Base-by-base conservation (phyloP, 1,140 invertebrate genomes). In the Nilaparvata lugens region DNA sequence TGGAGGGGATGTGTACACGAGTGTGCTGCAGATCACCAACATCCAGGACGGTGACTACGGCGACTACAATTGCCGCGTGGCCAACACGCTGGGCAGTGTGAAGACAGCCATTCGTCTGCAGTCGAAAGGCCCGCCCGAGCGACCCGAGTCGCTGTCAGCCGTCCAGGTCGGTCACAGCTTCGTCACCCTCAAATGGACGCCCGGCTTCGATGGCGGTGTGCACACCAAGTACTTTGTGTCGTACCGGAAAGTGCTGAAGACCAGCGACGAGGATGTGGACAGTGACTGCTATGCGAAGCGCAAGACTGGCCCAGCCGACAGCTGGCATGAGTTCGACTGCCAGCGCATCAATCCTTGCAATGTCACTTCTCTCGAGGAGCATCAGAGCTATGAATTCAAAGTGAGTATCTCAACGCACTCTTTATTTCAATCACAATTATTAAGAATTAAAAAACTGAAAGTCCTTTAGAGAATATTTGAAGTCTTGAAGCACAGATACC, bases 191-290 rank as follows among this genome's bases (percentile, higher is more conserved):
- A 78, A 80, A 31, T 95, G 91, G 91, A 84, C 88, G 64, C 82
- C 89, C 1, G 92, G 91, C 0, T 96, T 95, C 69, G 89, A 95
- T 73, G 93, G 93, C 0, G 92, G 92, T 0, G 70, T 91, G 31
- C 80, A 82, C 13, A 94, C 90, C 0, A 91, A 91, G 68, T 93
- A 89, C 72, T 89, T 89, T 65, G 87, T 93, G 5, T 82, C 81
- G 7, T 89, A 89, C 69, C 80, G 83, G 52, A 79, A 85, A 24
- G 80, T 86, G 0, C 77, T 2, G 71, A 78, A 2, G 78, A 83
- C 64, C 4, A 62, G 62, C 6, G 66, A 67, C 16, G 68, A 72
- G 52, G 70, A 72, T 60, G 56, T 66, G 19, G 66, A 68, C 18
- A 63, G 57, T n/a, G 65, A 71, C 21, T 71, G 69, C 57, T 67